Base-by-base conservation (phyloP, 2,113 vertebrate genomes). In the Hippocampus guttulatus region DNA sequence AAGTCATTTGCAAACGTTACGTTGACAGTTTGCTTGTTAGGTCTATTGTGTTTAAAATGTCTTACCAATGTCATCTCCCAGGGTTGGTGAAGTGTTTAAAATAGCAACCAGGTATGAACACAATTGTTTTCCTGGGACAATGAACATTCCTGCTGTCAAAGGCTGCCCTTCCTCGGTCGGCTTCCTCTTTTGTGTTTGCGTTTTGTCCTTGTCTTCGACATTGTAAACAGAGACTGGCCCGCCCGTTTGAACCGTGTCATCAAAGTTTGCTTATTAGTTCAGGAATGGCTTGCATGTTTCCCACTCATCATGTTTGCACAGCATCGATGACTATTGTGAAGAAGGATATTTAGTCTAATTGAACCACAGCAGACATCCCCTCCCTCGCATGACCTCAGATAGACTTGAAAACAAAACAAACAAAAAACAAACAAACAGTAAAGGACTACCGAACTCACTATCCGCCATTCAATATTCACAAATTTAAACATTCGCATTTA, bases 341-440 rank as follows among this genome's bases (percentile, higher is more conserved):
- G 74, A 89, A 91, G 90, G 90, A 93, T 91, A 92, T 92, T 91
- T 92, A 87, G 87, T 89, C 87, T 91, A 75, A 87, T 83, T 79
- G 74, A 62, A 64, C 20, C 72, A 69, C 75, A 51, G 74, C 73
- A 87, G 81, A 86, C 84, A 81, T 90, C 88, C 83, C 79, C 78
- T 86, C 78, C 68, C 84, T 64, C 16, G 27, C 15, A 77, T 65
- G 70, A 68, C 71, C 80, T 74, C 15, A 83, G 54, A 81, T 73
- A 68, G 64, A 75, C 75, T 81, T 81, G 71, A 86, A 77, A 58
- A 58, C 18, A 20, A 18, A 20, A 20, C 20, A 5, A 64, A 43
- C 5, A 64, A 64, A 20, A 18, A 20, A 20, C 20, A 5, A 64
- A 43, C 5, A 64, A 64, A 41, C 83, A 51, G 64, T 41, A 60